Evolutionary conservation across 2,113 vertebrate genomes (phyloP).

Genomic region (Menura novaehollandiae): DNA sequence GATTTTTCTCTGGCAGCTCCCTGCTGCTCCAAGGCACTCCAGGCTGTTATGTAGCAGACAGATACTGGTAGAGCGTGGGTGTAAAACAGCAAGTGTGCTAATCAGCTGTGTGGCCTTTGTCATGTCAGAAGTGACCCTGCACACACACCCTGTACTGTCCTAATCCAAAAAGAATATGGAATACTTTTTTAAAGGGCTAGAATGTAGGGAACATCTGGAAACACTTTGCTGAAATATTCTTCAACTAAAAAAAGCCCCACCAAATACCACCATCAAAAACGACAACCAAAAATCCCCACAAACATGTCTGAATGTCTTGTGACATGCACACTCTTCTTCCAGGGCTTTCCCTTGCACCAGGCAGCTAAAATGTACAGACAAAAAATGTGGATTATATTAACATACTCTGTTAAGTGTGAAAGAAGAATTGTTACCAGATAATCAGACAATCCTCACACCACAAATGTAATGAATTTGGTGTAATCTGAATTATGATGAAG

Average conservation of each 20-base stretch:
- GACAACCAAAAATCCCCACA: background rate
- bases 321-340: background rate
- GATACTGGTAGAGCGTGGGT: background rate
- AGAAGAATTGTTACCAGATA: background rate
- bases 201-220: background rate
- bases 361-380: background rate
- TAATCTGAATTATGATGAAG: background rate
- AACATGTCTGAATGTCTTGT: background rate
- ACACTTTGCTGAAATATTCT: background rate
- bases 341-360: background rate
- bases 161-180: background rate
- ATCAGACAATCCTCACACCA: background rate
- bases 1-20: background rate
- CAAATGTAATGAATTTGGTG: background rate
- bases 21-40: background rate
- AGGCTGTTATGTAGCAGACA: slow-evolving; percentile 8
- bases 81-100: background rate
- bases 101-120: background rate
- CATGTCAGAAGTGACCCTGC: background rate
- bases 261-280: background rate
- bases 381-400: background rate
- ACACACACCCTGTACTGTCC: background rate
- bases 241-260: background rate
- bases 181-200: background rate
- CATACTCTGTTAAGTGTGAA: background rate